phyloP scores from a whole-genome alignment of 2,888 invertebrate genomes.

The Cryptosula pallasiana region DNA sequence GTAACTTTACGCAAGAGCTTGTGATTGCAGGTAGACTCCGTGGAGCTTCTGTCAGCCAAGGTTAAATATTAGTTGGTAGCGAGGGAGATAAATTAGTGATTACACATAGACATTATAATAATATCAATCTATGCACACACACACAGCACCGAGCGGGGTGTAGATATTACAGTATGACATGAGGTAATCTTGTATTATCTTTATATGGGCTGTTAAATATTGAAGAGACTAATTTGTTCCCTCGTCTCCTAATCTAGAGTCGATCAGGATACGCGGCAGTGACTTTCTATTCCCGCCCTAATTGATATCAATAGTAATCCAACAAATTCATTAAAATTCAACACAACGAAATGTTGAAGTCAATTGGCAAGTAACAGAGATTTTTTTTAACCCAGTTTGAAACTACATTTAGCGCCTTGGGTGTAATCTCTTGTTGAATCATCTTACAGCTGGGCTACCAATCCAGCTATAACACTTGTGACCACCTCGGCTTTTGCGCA shows the following conservation, averaged over 20 bases:
- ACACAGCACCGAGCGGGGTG: background rate
- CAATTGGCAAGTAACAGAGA: background rate
- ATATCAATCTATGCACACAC: no score
- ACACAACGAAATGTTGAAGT: background rate
- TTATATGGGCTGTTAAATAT: slow-evolving; percentile 24
- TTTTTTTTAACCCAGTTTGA: no score
- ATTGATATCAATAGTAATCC: background rate
- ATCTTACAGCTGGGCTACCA: no score
- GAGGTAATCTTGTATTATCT: slow-evolving; percentile 16
- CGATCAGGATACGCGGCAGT: background rate
- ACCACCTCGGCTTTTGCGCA: no score
- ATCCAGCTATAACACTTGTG: no score
- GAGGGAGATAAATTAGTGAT: slow-evolving; percentile 18
- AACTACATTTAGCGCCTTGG: no score
- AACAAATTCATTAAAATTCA: background rate
- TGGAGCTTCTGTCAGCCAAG: slow-evolving; percentile 12
- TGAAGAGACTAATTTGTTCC: slow-evolving; percentile 21
- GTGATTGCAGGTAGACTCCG: slow-evolving; percentile 6
- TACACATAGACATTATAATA: no score
- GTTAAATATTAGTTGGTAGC: background rate
- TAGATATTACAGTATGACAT: background rate
- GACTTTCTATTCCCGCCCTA: background rate
- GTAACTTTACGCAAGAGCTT: no score
- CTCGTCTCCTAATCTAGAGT: background rate
- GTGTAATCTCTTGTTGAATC: no score